phyloP scores from a whole-genome alignment of 2,888 invertebrate genomes.

The Halictus ligatus region DNA sequence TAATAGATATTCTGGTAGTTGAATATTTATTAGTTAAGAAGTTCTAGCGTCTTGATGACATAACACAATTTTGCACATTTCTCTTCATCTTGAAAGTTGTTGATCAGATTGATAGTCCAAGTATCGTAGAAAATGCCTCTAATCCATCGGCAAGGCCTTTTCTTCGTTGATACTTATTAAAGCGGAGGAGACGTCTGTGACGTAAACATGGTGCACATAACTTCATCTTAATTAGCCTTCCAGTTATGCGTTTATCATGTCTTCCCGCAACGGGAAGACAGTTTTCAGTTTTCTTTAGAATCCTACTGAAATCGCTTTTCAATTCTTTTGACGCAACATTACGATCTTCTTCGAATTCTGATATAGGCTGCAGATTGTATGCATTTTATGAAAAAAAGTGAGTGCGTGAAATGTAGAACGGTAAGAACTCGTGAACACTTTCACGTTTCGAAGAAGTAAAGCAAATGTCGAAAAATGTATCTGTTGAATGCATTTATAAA shows the following conservation, averaged over 20 bases:
- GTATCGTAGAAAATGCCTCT: not conserved
- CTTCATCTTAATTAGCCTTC: not conserved
- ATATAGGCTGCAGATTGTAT: not conserved
- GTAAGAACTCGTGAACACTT: too few relatives aligned
- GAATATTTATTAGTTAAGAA: too few relatives aligned
- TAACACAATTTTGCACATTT: too few relatives aligned
- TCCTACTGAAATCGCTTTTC: not conserved
- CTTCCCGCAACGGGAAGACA: not conserved
- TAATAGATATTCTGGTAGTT: too few relatives aligned
- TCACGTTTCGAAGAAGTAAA: too few relatives aligned
- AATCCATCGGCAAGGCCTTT: not conserved
- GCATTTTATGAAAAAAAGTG: not conserved
- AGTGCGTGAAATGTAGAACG: not conserved
- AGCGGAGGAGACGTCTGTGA: not conserved
- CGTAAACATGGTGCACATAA: not conserved
- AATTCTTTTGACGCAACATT: not conserved
- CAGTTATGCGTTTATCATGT: not conserved
- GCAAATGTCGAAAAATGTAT: too few relatives aligned
- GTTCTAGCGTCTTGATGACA: too few relatives aligned
- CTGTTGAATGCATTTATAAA: too few relatives aligned
- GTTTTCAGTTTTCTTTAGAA: not conserved
- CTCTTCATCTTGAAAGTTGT: constrained; percentile 4
- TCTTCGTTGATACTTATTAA: not conserved
- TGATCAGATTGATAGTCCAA: constrained; percentile 10
- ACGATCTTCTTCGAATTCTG: not conserved